A percentile compares a stretch with the other conserved stretches of the same genome.
phyloP scores from a whole-genome alignment of 1,140 invertebrate genomes.

The Bombus superbus region DNA sequence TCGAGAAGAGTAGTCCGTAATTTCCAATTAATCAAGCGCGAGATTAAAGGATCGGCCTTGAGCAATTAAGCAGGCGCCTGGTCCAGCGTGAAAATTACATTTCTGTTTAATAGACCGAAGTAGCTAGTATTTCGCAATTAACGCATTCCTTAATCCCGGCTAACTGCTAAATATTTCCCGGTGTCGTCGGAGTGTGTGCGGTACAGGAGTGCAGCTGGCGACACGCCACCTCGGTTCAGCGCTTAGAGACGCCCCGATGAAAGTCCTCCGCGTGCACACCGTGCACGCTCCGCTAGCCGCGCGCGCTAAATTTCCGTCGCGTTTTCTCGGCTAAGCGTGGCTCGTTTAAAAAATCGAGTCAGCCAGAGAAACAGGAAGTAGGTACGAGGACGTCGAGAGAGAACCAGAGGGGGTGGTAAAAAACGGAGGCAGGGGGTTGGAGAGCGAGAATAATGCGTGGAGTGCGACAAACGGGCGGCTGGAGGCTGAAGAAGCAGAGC shows the following conservation, averaged over 20 bases:
- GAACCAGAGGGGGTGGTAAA: slow-evolving; percentile 21
- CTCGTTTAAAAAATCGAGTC: slow-evolving; percentile 40
- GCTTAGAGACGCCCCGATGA: slow-evolving; percentile 47
- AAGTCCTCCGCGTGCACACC: slow-evolving; percentile 27
- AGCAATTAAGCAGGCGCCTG: slow-evolving; percentile 25
- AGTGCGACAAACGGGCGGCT: slow-evolving; percentile 17
- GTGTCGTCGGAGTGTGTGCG: slow-evolving; percentile 3
- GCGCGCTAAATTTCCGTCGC: slow-evolving; percentile 67
- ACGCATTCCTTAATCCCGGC: slow-evolving; percentile 75
- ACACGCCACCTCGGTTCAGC: slow-evolving; percentile 30
- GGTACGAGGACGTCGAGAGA: not conserved
- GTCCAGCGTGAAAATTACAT: slow-evolving; percentile 56
- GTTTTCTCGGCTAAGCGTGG: slow-evolving; percentile 30
- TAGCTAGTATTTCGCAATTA: slow-evolving; percentile 75
- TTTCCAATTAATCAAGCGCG: slow-evolving; percentile 41
- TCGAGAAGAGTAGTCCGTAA: not conserved
- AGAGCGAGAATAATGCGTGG: slow-evolving; percentile 37
- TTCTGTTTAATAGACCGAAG: slow-evolving; percentile 64
- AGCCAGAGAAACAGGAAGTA: slow-evolving; percentile 7
- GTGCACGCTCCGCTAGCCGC: slow-evolving; percentile 35
- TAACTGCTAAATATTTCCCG: slow-evolving; percentile 73
- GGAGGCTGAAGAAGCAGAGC: slow-evolving; percentile 40
- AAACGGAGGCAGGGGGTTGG: not conserved
- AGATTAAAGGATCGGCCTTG: slow-evolving; percentile 44
- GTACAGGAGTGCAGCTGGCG: slow-evolving; percentile 1